Base-by-base conservation (phyloP, 1,140 invertebrate genomes). In the Panagrolaimus sp. region DNA sequence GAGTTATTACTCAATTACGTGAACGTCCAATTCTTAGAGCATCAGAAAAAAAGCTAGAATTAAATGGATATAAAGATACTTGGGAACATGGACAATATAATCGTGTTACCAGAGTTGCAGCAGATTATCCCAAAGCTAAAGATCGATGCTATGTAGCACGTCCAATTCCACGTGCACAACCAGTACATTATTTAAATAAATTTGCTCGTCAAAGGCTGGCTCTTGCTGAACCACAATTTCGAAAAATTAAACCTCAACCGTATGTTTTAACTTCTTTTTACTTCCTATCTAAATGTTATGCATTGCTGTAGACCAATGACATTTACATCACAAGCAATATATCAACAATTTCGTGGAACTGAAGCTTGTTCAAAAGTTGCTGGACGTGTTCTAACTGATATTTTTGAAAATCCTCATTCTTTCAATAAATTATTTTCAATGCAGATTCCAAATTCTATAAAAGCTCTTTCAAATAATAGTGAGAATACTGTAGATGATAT, bases 291-390 rank as follows among this genome's bases (percentile, higher is more conserved):
- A 4, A 25, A 25, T 57, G n/a, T n/a, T n/a, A 25, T 4, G 8
- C 14, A n/a, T 4, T 48, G 9, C 27, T 57, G 20, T 20, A 57
- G 51, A 16, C 51, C 51, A 20, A 57, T 27, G 51, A 57, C 51
- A n/a, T 57, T 57, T 16, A 57, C 51, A 14, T 25, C 20, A 27
- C 51, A 57, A 27, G 20, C 51, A 8, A 16, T 57, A 9, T 20
- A 57, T 27, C 20, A 20, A 11, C 51, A 57, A 23, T 57, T 57
- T 20, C 51, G 27, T 16, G 51, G 51, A 1, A 57, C 51, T 4
- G 27, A 20, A 11, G 51, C 51, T n/a, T 57, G 51, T 57, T 57
- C 51, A 57, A 57, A 57, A 20, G 51, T 57, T 57, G 51, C 51
- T 57, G 51, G 51, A 20, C 51, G n/a, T n/a, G 27, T 25, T 57